Percentiles rank a stretch among this genome's conserved stretches.
These are phyloP conservation scores for Toxostoma redivivum DNA, from an alignment of 2,113 vertebrate species.

Conservation along the genomic window DNA sequence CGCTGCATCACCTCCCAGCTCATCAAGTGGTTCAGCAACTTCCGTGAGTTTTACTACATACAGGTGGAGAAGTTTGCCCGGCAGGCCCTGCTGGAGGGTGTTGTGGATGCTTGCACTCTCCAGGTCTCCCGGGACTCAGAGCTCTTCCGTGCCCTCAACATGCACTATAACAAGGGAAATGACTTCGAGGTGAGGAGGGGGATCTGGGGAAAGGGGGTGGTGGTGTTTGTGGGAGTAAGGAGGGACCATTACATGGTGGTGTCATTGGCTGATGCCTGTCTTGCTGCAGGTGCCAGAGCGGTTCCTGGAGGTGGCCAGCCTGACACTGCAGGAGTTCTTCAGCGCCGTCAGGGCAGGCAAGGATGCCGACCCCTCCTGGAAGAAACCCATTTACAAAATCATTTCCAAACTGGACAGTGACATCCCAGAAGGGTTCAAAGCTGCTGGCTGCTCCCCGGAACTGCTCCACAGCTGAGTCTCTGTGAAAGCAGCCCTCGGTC, in stretches of 20 bases:
- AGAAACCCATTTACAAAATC: conserved; percentile 98
- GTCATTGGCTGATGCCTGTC: background rate
- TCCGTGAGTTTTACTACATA: conserved; percentile 98
- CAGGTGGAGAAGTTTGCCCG: conserved; percentile 98
- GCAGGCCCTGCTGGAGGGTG: conserved; percentile 86
- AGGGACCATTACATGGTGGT: fast-evolving
- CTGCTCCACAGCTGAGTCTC: conserved; percentile 29
- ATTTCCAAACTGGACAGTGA: conserved; percentile 97
- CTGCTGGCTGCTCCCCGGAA: conserved; percentile 77
- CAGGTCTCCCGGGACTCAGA: conserved; percentile 87
- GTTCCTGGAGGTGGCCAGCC: conserved; percentile 90
- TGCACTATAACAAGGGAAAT: conserved; percentile 95
- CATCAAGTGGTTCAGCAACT: conserved; percentile 99
- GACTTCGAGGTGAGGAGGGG: conserved; percentile 86
- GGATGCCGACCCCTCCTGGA: conserved; percentile 94
- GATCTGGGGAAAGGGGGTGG: background rate
- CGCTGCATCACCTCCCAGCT: conserved; percentile 97
- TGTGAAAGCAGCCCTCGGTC: background rate
- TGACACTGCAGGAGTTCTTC: conserved; percentile 93
- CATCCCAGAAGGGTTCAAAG: conserved; percentile 91
- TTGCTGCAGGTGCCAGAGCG: conserved; percentile 84
- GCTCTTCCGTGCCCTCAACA: conserved; percentile 90
- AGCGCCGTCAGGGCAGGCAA: conserved; percentile 83
- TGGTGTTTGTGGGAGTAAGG: fast-evolving
- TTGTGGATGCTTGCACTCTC: conserved; percentile 77